phyloP scores from a whole-genome alignment of 2,797 vertebrate genomes.

The Spinus pinus region DNA sequence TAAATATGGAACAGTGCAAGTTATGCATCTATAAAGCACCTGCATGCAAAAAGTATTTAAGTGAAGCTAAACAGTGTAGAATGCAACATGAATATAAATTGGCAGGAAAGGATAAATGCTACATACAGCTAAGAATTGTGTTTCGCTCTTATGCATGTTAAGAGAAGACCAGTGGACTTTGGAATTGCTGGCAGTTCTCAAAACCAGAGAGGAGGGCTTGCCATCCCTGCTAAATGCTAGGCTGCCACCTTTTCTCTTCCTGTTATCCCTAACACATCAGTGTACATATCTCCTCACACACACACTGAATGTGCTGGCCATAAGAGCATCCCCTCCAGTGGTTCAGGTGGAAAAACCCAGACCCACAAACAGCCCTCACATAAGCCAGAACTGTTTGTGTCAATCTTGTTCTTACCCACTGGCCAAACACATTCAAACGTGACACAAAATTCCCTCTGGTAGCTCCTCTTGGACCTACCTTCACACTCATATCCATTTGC shows the following conservation, averaged over 20 bases:
- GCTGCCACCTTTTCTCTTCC: rapidly evolving
- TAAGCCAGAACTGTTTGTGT: rapidly evolving
- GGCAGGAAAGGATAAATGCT: neutral
- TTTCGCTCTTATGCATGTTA: neutral
- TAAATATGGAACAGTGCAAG: neutral
- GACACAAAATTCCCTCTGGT: rapidly evolving
- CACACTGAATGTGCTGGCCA: rapidly evolving
- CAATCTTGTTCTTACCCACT: neutral
- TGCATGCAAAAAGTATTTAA: neutral
- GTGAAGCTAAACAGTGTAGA: neutral
- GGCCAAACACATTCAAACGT: neutral
- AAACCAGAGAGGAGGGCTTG: neutral
- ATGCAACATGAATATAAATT: neutral
- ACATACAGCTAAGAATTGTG: neutral
- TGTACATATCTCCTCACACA: rapidly evolving
- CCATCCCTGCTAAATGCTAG: neutral
- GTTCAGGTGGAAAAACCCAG: neutral
- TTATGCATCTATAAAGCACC: neutral
- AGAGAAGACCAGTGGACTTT: neutral
- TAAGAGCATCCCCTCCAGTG: neutral
- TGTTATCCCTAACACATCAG: neutral
- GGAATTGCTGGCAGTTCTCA: neutral
- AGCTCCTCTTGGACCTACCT: neutral
- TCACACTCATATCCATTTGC: neutral
- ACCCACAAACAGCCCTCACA: neutral